phyloP scores from a whole-genome alignment of 2,113 vertebrate species.

The Picathartes gymnocephalus region DNA sequence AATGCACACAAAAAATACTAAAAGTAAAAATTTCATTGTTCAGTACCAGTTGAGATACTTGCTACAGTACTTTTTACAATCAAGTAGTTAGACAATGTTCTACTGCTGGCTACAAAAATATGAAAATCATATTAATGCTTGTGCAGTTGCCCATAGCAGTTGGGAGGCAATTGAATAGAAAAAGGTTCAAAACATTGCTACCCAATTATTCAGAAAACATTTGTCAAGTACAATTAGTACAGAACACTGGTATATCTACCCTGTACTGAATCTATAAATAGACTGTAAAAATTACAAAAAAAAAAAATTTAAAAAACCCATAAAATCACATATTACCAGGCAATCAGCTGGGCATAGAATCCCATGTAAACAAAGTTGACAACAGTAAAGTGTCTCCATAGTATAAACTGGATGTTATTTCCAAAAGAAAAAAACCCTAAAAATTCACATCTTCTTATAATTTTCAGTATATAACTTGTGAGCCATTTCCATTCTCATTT shows the following conservation, averaged over 20 bases:
- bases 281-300: neutral
- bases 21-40: neutral
- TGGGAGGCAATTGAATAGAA: neutral
- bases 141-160: neutral
- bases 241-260: neutral
- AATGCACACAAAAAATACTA: neutral
- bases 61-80: neutral
- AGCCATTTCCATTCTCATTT: neutral
- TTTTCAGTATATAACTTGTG: neutral
- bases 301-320: neutral
- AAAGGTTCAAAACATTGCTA: neutral
- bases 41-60: neutral
- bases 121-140: neutral
- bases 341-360: neutral
- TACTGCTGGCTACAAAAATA: neutral
- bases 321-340: slow-evolving; percentile 17
- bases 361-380: slow-evolving; percentile 14
- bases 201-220: neutral
- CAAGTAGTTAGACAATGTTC: neutral
- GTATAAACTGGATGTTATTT: neutral
- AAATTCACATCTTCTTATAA: neutral
- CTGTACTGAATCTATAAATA: neutral
- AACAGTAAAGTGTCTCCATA: neutral
- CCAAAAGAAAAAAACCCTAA: neutral
- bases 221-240: neutral